Evolutionary conservation across 23 tunicate genomes (phyloP), one percentile per base, ranked within the genome.

Genomic region (Phallusia fumigata): DNA sequence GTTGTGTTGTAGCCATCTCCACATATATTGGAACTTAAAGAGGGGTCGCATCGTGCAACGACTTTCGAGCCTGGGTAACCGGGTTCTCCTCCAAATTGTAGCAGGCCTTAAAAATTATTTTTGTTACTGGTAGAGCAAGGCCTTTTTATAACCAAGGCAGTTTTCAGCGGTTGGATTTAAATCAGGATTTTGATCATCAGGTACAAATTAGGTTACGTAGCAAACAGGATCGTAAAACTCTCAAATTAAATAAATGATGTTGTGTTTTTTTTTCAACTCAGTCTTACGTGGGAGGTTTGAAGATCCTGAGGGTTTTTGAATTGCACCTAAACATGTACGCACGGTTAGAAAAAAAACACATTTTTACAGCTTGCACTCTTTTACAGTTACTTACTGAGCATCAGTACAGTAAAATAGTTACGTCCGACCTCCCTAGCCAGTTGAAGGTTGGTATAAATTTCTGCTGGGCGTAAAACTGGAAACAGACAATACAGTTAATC

Each of bases 91-190:
- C 69, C 69, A 24, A 58, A 58, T 3, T 22, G 69, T 1, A 58
- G 69, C 69, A 58, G 69, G 69, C 69, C 69, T 58, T 1, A 5
- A 58, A n/a, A n/a, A n/a, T n/a, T n/a, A n/a, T n/a, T n/a, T n/a
- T n/a, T n/a, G n/a, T n/a, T n/a, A n/a, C n/a, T 58, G 26, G 47
- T 10, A 40, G 10, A 40, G 10, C 47, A n/a, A n/a, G n/a, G n/a
- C n/a, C n/a, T n/a, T n/a, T n/a, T n/a, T n/a, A n/a, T n/a, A n/a
- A n/a, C n/a, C n/a, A n/a, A n/a, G n/a, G n/a, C n/a, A n/a, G n/a
- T n/a, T n/a, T n/a, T n/a, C n/a, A n/a, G n/a, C n/a, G n/a, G n/a
- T n/a, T n/a, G n/a, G n/a, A n/a, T n/a, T n/a, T n/a, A n/a, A n/a
- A n/a, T n/a, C n/a, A n/a, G n/a, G n/a, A n/a, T n/a, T n/a, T n/a